A percentile compares a stretch with the other conserved stretches of the same genome.
Conservation (phyloP, 2,888 invertebrate genomes). For the Pyrrhosoma nymphula region DNA sequence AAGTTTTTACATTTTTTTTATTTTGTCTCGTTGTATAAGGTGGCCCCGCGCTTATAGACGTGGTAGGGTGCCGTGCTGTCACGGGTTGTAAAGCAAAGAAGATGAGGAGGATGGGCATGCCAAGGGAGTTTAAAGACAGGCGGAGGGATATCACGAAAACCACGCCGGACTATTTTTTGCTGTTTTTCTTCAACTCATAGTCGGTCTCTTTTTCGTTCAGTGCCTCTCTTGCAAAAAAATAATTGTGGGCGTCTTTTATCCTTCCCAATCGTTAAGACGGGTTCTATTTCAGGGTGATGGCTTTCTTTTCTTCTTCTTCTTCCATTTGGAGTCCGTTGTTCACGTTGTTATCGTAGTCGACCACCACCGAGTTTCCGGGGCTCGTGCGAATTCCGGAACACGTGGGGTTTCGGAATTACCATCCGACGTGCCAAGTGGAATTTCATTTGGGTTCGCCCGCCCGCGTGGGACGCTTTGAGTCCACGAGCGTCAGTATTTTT, state of each 20-base stretch:
- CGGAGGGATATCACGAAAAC: not conserved
- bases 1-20: not conserved
- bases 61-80: not conserved
- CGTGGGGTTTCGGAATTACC: no score
- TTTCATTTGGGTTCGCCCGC: no score
- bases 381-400: no score
- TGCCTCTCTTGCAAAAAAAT: no score
- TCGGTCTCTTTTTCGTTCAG: not conserved
- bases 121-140: not conserved
- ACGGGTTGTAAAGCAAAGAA: not conserved
- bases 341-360: not conserved
- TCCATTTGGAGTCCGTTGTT: not conserved
- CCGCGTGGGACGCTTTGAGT: no score
- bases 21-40: conserved; percentile 7
- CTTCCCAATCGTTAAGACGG: no score
- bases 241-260: not conserved
- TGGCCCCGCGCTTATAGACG: not conserved
- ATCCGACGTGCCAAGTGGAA: no score
- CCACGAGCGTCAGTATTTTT: no score
- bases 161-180: not conserved
- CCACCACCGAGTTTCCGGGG: no score
- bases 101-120: not conserved
- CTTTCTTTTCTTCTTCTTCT: no score
- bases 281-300: no score
- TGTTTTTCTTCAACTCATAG: not conserved